Base-by-base conservation (phyloP, 2,888 invertebrate species). In the Frankliniella fusca region DNA sequence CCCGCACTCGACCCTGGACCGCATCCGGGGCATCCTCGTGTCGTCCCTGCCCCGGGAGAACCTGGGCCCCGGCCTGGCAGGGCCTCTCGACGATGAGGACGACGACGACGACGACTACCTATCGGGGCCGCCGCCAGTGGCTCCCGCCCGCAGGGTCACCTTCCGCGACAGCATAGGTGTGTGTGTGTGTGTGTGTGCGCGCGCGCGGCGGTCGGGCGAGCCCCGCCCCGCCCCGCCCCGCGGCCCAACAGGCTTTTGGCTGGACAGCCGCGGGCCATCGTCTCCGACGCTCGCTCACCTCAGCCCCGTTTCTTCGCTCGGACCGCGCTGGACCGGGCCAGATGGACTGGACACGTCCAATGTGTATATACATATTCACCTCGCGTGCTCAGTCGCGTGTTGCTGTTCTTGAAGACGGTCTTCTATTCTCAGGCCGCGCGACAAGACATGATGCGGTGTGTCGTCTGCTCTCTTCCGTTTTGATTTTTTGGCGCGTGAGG, bases 41-140 rank as follows among this genome's bases (percentile, higher is more conserved):
- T 89, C 89, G 83, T 90, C 91, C 76, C 86, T 91, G 85, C 90
- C 91, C 54, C 88, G 89, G 84, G 91, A 91, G 87, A 91, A 91
- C 87, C 88, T 91, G 83, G 89, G 90, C 12, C 88, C 89, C 76
- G 87, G 87, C 87, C 87, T 87, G 87, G 87, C 87, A 87, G 86
- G 86, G 85, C 86, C 86, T 87, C 87, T 87, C 85, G 84, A 84
- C 81, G 85, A 85, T 70, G 83, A 83, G 80, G 83, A 83, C 65
- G 82, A 82, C 65, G 82, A 82, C 65, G 82, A 84, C 79, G 82
- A 84, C 81, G 83, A 27, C 70, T 12, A 80, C 80, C 83, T 83
- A 80, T 83, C 82, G 76, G 82, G 83, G 82, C 83, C 83, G 49
- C 84, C 84, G 80, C 85, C 83, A 80, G 83, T 84, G 80, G 83